A percentile compares a stretch with the other conserved stretches of the same genome.
These are phyloP conservation scores for Myoxocephalus aenaeus DNA, from an alignment of 2,797 vertebrate species.

Conservation along the genomic window DNA sequence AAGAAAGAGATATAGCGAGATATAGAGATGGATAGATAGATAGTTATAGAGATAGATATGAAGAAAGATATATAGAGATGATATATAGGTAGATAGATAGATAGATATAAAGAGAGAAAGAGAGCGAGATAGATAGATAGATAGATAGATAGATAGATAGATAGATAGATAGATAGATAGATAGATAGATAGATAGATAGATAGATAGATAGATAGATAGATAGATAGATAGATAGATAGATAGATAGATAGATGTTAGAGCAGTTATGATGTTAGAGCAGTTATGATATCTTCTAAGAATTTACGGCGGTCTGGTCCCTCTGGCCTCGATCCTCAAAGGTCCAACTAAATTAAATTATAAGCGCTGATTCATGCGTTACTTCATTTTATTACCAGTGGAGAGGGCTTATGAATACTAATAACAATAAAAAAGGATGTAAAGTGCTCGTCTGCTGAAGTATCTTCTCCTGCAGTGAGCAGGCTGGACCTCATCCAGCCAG, in stretches of 20 bases:
- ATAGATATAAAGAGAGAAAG: neutral
- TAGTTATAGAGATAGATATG: neutral
- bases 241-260: fast-evolving
- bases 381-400: neutral
- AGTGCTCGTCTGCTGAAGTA: neutral
- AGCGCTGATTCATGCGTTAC: slow-evolving; percentile 4
- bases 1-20: too few relatives aligned
- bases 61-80: too few relatives aligned
- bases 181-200: neutral
- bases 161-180: neutral
- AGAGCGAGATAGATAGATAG: too few relatives aligned
- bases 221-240: neutral
- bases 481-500: slow-evolving; percentile 5
- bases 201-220: neutral
- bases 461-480: neutral
- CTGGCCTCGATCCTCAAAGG: neutral
- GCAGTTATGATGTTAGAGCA: neutral
- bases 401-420: neutral
- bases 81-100: too few relatives aligned
- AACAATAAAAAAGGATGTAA: slow-evolving; percentile 15
- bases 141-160: neutral
- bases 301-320: neutral
- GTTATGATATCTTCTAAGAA: slow-evolving; percentile 11
- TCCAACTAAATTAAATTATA: slow-evolving; percentile 1
- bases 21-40: neutral